Evolutionary conservation across 2,797 vertebrate species (phyloP), one percentile per base, ranked within the genome.

Genomic region (Erethizon dorsatum): DNA sequence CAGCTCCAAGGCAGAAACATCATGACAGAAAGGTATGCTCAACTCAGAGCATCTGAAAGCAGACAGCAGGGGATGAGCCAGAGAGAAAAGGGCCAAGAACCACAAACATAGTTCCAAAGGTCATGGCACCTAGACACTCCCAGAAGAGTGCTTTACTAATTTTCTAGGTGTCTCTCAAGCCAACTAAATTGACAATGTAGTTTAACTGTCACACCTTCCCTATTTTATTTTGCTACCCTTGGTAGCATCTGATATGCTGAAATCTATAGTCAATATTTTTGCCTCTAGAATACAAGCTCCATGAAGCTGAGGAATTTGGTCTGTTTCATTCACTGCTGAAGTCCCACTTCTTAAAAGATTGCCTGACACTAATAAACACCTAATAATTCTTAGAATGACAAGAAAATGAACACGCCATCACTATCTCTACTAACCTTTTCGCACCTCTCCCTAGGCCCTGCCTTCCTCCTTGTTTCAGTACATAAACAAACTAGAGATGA

Each of bases 171-270:
- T 45, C 71, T 73, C 22, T 73, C 71, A 45, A 45, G 37, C 69
- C 37, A 41, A 73, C 37, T 15, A 41, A 41, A 41, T 12, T 24
- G 20, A 12, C 71, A 47, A 26, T 13, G 37, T 22, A 26, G 9
- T 26, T 50, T 77, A 8, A 50, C 41, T 31, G 45, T 17, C 24
- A 77, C 26, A 24, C 52, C 17, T 57, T 90, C 26, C 12, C 17
- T 80, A n/a, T 22, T 85, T 94, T 57, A 56, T 88, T 94, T 95
- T 77, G 17, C 37, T 78, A 50, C 20, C 28, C 50, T 80, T 56
- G 31, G 26, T 41, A 28, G 24, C 10, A 65, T 26, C 22, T 92
- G 59, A 85, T 28, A 28, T 1, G 10, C 33, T 52, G 22, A 91
- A 77, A 84, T 50, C 41, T 11, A 31, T n/a, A 33, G 18, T 12